phyloP scores from a whole-genome alignment of 2,888 invertebrate species.

The Caradrina kadenii region DNA sequence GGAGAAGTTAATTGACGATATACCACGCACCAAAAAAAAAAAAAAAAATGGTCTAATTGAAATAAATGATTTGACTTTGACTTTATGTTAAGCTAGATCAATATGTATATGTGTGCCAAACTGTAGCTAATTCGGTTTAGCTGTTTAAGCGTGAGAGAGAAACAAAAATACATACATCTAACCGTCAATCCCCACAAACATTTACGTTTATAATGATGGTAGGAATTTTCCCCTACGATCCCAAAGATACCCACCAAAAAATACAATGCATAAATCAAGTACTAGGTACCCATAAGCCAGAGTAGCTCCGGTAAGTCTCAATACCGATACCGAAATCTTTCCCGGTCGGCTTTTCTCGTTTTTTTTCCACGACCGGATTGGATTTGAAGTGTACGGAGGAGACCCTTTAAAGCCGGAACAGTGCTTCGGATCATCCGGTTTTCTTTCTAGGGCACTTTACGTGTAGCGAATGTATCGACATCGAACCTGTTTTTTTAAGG shows the following conservation, averaged over 20 bases:
- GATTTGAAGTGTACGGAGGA: slow-evolving; percentile 41
- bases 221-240: no score
- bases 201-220: no score
- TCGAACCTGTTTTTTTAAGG: slow-evolving; percentile 14
- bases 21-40: no score
- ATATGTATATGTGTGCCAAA: no score
- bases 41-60: no score
- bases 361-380: slow-evolving; percentile 41
- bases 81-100: no score
- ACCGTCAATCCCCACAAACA: no score
- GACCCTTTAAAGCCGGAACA: slow-evolving; percentile 49
- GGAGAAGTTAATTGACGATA: no score
- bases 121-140: no score
- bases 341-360: slow-evolving; percentile 15
- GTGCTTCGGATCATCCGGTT: slow-evolving; percentile 50
- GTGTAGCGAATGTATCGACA: slow-evolving; percentile 26
- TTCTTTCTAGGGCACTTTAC: slow-evolving; percentile 49
- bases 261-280: slow-evolving; percentile 4
- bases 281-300: slow-evolving; percentile 3
- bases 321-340: slow-evolving; percentile 16
- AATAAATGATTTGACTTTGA: no score
- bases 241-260: not conserved
- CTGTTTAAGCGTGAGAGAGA: no score
- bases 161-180: no score
- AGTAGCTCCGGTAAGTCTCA: slow-evolving; percentile 9